Base-by-base conservation (phyloP, 2,113 vertebrate species). In the Centropus unirufus region DNA sequence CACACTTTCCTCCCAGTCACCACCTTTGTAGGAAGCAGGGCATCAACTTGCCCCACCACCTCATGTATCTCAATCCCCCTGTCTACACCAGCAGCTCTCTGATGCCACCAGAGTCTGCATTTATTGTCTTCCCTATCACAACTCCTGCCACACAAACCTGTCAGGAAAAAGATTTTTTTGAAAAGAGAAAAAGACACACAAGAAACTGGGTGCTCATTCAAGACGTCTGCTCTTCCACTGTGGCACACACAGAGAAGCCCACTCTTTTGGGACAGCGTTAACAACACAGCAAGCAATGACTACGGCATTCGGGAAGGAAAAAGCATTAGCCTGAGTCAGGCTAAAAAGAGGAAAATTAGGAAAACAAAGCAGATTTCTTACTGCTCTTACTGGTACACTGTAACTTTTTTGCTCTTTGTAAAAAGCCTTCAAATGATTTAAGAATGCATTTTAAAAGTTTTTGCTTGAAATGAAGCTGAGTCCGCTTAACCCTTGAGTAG, bases 391-490 rank as follows among this genome's bases (percentile, higher is more conserved):
- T 59, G 39, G 69, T 74, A 66, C 39, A 47, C 21, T 42, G 29
- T 54, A 77, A 20, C 10, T 86, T 76, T 79, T 90, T 76, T 3
- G 42, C 7, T 77, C 29, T 68, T 89, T 63, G 34, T 27, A 67
- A 87, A 69, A 80, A 86, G 42, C 52, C 44, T 36, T 83, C 59
- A 30, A 44, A 79, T 58, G 3, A 82, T 76, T 84, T 75, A 84
- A 84, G 62, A 85, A 30, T 21, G 17, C 47, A 49, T 75, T 91
- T 93, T 49, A 20, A 30, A 92, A 93, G 69, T 12, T 8, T 47
- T 91, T 47, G 44, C 55, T 79, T 70, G 69, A 93, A 90, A 92
- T 27, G 58, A 84, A 94, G 62, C 36, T 68, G 85, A 89, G 83
- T 83, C 80, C n/a, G 24, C 61, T 79, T 85, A 75, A 78, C 88